These are phyloP conservation scores for Microcebus griseorufus DNA, from an alignment of 2,113 vertebrate species.

Conservation along the genomic window DNA sequence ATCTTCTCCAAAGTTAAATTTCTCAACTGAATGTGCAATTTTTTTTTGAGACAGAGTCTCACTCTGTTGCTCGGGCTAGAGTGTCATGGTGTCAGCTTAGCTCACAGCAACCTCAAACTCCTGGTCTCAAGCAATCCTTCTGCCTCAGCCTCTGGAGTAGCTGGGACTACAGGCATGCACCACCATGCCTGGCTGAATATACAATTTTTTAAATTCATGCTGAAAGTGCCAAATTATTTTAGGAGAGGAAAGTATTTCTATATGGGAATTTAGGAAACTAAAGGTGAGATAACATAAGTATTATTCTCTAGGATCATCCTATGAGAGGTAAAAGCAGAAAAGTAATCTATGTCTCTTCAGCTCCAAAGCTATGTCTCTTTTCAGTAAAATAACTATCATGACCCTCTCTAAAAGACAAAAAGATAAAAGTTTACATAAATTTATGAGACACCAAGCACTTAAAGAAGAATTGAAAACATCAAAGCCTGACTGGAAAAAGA, in stretches of 20 bases:
- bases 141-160: too few relatives aligned
- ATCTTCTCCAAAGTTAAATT: background rate
- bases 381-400: background rate
- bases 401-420: background rate
- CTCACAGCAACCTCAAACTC: too few relatives aligned
- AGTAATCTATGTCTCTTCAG: background rate
- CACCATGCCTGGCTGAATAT: background rate
- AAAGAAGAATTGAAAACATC: background rate
- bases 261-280: background rate
- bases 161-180: too few relatives aligned
- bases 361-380: background rate
- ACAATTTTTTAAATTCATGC: background rate
- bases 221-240: background rate
- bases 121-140: too few relatives aligned
- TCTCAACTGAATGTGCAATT: background rate
- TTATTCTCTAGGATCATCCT: too few relatives aligned
- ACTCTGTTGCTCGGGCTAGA: too few relatives aligned
- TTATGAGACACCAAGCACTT: background rate
- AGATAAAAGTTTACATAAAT: too few relatives aligned
- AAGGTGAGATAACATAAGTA: background rate
- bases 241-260: background rate
- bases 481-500: background rate
- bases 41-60: background rate
- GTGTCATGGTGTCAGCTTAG: too few relatives aligned
- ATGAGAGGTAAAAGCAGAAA: background rate